Evolutionary conservation across 2,888 invertebrate species (phyloP).

Genomic region (Catocala nupta): DNA sequence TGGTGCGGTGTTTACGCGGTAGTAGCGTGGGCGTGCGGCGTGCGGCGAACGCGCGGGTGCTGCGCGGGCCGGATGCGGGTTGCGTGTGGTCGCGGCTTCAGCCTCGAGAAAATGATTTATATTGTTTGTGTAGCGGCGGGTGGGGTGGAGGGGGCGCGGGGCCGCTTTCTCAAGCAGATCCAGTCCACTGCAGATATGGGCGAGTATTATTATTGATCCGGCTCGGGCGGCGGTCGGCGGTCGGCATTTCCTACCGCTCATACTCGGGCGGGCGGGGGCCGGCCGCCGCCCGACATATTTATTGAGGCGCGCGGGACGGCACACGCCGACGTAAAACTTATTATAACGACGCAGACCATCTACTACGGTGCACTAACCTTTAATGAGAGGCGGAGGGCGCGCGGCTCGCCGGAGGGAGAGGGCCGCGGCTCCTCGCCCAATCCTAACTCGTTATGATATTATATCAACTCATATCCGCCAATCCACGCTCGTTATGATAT

Average conservation of each 20-base stretch:
- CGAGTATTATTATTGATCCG: slow-evolving; percentile 88
- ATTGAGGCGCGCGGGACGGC: slow-evolving; percentile 76
- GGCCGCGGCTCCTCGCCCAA: slow-evolving; percentile 80
- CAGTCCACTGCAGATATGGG: slow-evolving; percentile 87
- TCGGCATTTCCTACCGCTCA: slow-evolving; percentile 84
- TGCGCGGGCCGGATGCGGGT: slow-evolving; percentile 56
- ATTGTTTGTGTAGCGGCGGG: slow-evolving; percentile 82
- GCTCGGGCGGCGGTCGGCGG: slow-evolving; percentile 76
- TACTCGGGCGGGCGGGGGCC: slow-evolving; percentile 70
- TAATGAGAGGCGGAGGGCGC: slow-evolving; percentile 69
- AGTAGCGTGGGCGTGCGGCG: slow-evolving; percentile 4
- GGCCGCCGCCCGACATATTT: slow-evolving; percentile 77
- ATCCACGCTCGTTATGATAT: slow-evolving; percentile 87
- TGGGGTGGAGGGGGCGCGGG: slow-evolving; percentile 59
- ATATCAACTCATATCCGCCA: slow-evolving; percentile 87
- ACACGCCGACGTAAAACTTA: slow-evolving; percentile 77
- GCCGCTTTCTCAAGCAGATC: slow-evolving; percentile 83
- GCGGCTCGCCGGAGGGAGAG: slow-evolving; percentile 67
- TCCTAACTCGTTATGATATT: slow-evolving; percentile 88
- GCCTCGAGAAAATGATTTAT: slow-evolving; percentile 84
- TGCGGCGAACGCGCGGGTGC: slow-evolving; percentile 33
- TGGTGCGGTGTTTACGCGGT: slow-evolving; percentile 31
- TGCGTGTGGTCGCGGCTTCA: slow-evolving; percentile 73
- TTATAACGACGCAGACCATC: slow-evolving; percentile 73
- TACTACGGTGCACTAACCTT: slow-evolving; percentile 79